Evolutionary conservation across 2,797 vertebrate species (phyloP).

Genomic region (Gymnodraco acuticeps): DNA sequence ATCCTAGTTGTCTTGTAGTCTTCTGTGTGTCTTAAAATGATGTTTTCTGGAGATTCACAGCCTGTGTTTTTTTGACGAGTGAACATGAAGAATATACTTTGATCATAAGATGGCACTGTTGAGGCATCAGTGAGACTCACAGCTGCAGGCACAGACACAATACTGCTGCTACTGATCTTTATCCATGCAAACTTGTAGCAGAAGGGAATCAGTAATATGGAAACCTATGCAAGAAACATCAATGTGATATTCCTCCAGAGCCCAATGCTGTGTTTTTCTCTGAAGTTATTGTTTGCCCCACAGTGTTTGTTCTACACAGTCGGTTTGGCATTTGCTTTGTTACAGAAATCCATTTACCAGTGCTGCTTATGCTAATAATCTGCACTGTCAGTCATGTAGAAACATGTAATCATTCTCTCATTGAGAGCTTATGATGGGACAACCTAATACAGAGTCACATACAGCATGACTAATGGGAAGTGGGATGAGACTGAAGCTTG

Average conservation of each 20-base stretch:
- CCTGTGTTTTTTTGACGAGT: conserved; percentile 15
- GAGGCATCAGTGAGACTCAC: conserved; percentile 64
- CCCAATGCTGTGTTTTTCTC: conserved; percentile 39
- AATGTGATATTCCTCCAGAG: conserved; percentile 62
- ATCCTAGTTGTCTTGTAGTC: not conserved
- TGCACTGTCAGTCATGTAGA: conserved; percentile 77
- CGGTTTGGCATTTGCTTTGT: conserved; percentile 69
- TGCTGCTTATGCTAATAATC: conserved; percentile 72
- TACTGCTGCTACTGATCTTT: conserved; percentile 12
- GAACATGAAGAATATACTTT: conserved; percentile 13
- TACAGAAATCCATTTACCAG: conserved; percentile 71
- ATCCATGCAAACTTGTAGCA: conserved; percentile 48
- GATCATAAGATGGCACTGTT: conserved; percentile 85
- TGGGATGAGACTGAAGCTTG: conserved; percentile 62
- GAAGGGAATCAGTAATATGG: conserved; percentile 57
- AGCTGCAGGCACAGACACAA: conserved; percentile 39
- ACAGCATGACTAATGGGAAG: conserved; percentile 76
- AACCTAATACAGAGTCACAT: conserved; percentile 68
- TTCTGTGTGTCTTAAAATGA: too few relatives aligned
- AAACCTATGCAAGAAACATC: conserved; percentile 60
- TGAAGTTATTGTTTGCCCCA: conserved; percentile 66
- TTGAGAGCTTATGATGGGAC: conserved; percentile 72
- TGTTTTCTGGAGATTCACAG: not conserved
- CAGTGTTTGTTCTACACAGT: conserved; percentile 67
- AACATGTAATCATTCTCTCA: conserved; percentile 80